phyloP scores from a whole-genome alignment of 2,888 invertebrate species.

The Sturmia bella region DNA sequence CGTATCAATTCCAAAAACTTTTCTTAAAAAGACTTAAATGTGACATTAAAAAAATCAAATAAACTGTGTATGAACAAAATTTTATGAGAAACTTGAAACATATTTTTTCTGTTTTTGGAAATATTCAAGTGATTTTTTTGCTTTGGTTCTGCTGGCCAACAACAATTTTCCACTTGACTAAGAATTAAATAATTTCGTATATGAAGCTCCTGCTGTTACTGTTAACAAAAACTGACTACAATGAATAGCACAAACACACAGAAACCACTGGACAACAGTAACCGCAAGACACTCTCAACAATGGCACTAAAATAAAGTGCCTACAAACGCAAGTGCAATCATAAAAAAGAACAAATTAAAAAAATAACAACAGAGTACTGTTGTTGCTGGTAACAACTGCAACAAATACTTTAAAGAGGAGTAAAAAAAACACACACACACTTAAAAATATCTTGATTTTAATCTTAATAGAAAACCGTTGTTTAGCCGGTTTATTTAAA shows the following conservation, averaged over 20 bases:
- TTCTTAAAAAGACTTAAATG: neutral
- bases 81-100: conserved; percentile 31
- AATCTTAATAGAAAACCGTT: conserved; percentile 78
- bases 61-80: conserved; percentile 10
- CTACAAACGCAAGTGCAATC: conserved; percentile 69
- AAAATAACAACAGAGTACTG: conserved; percentile 46
- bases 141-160: conserved; percentile 49
- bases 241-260: conserved; percentile 1
- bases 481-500: conserved; percentile 73
- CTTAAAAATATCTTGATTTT: conserved; percentile 76
- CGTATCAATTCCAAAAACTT: no score
- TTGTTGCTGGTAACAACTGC: conserved; percentile 60
- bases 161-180: conserved; percentile 80
- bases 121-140: neutral
- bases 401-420: conserved; percentile 19
- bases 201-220: conserved; percentile 69
- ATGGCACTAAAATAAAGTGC: conserved; percentile 69
- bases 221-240: neutral
- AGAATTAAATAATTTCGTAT: conserved; percentile 70
- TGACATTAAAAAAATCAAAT: neutral
- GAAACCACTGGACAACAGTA: conserved; percentile 34
- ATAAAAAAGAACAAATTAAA: conserved; percentile 42
- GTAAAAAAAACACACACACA: neutral
- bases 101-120: conserved; percentile 5
- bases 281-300: conserved; percentile 47